Evolutionary conservation across 2,797 vertebrate species (phyloP), one percentile per base, ranked within the genome.

Genomic region (Tapirus indicus): DNA sequence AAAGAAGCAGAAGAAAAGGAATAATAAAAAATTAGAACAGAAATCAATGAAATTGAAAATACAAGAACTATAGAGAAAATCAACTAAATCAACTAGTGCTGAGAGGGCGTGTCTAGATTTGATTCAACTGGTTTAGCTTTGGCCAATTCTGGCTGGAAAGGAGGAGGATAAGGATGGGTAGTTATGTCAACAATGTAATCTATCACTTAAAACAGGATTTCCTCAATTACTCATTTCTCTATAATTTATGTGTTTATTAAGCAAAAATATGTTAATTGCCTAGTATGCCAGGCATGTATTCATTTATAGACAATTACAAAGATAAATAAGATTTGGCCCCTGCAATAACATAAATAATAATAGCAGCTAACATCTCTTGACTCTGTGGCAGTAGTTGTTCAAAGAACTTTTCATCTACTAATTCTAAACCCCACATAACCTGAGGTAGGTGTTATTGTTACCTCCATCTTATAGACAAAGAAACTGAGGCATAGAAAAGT

Each of bases 41-140:
- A 95, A 91, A 54, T 74, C 25, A 88, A 68, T 82, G 44, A 95
- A 74, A 96, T 10, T 78, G n/a, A 68, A 93, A 92, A 82, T 1
- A 60, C 41, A 6, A 47, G 35, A 60, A 54, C 0, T 64, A 93
- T 11, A 41, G 54, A 78, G 27, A 87, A 88, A 95, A 92, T 84
- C 27, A 86, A 56, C 12, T 54, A 35, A 83, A 83, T 82, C 72
- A 93, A 77, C 32, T 4, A 49, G 21, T 41, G 29, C 21, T 72
- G 14, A 91, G 23, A 84, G 23, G 11, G 3, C 60, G 11, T 88
- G 3, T 41, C 12, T 56, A 69, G 25, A 71, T 64, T 88, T 85
- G 71, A 82, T 78, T 80, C 54, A 88, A 14, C 29, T 41, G 3
- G 12, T 69, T 92, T 75, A 91, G 14, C 47, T 85, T 62, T 88